Conservation (phyloP, 2,797 vertebrate species). For the Poliocrania exsul region DNA sequence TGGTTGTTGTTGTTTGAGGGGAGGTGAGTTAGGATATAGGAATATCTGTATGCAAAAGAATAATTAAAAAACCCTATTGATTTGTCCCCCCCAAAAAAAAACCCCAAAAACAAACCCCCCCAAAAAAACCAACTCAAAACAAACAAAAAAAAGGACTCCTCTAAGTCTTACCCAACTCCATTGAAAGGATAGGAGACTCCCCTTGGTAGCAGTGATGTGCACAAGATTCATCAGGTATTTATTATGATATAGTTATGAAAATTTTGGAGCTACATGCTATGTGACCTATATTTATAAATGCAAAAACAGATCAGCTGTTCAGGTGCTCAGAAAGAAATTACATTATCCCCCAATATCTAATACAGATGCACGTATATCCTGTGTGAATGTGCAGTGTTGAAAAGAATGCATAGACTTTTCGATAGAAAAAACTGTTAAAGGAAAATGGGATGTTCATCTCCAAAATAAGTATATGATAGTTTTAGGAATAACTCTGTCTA, state of each 20-base stretch:
- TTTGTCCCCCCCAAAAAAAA: background rate
- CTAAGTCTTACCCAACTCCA: background rate
- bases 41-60: background rate
- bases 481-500: background rate
- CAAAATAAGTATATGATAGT: background rate
- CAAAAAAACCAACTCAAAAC: no score
- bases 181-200: background rate
- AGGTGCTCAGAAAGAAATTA: background rate
- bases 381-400: background rate
- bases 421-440: background rate
- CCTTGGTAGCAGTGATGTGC: background rate
- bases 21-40: background rate
- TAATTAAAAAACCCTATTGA: rapidly evolving
- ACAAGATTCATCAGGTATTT: background rate
- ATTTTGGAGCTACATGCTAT: background rate
- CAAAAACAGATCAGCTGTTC: background rate
- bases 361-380: background rate
- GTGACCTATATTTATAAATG: background rate
- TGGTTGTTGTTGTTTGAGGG: background rate
- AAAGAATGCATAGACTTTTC: background rate
- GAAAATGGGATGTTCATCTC: background rate
- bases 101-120: background rate
- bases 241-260: background rate
- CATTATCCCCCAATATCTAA: background rate
- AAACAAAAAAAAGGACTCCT: background rate